Conservation (phyloP, 1,140 invertebrate species). For the Trichoplusia ni region DNA sequence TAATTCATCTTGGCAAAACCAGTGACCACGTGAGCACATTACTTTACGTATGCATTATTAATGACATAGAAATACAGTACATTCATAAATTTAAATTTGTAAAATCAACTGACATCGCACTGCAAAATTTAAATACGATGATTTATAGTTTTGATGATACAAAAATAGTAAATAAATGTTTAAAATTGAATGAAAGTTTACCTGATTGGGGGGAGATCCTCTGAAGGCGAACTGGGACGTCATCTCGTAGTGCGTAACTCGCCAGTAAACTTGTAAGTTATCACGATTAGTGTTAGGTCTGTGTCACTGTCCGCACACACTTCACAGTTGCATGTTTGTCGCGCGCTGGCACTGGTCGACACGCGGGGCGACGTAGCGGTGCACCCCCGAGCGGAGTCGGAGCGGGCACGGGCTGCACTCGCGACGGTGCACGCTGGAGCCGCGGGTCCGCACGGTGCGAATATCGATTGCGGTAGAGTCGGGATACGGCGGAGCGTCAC, state of each 20-base stretch:
- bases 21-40: conserved; percentile 48
- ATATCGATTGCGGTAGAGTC: conserved; percentile 60
- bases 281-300: conserved; percentile 50
- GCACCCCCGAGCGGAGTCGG: conserved; percentile 34
- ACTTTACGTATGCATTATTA: conserved; percentile 28
- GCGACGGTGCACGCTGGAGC: conserved; percentile 22
- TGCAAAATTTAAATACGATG: conserved; percentile 31
- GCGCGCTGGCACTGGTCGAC: conserved; percentile 45
- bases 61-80: conserved; percentile 1
- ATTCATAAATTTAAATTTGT: conserved; percentile 4
- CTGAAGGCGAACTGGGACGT: conserved; percentile 77
- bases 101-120: conserved; percentile 38
- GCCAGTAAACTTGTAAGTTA: conserved; percentile 51
- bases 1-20: no score
- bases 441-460: conserved; percentile 36
- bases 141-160: background rate
- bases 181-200: conserved; percentile 41
- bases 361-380: conserved; percentile 33
- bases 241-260: conserved; percentile 65
- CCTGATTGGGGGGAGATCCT: conserved; percentile 76
- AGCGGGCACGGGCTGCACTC: conserved; percentile 44
- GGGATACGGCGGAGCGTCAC: conserved; percentile 46
- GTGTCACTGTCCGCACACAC: conserved; percentile 72
- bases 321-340: conserved; percentile 71
- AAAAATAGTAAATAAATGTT: background rate